phyloP scores from a whole-genome alignment of 2,113 vertebrate genomes.

The Engraulis encrasicolus region DNA sequence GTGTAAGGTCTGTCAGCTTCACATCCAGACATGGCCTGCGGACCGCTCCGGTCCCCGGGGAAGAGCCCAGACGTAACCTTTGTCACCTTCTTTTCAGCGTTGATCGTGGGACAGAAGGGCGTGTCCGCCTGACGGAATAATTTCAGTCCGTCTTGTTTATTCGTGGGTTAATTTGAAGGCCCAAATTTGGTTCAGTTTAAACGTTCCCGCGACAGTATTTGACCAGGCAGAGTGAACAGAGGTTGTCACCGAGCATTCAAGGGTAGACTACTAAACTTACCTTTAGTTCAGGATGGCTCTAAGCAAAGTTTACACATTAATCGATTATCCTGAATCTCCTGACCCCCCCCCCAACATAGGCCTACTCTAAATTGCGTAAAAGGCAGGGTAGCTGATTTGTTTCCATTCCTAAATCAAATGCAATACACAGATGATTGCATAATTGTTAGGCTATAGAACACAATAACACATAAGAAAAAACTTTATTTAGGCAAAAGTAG shows the following conservation, averaged over 20 bases:
- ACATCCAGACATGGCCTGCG: constrained; percentile 72
- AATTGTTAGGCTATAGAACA: too few species aligned
- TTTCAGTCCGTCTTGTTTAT: constrained; percentile 34
- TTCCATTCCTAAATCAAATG: background rate
- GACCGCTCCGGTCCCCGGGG: constrained; percentile 73
- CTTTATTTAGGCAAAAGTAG: background rate
- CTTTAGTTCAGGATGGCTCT: background rate
- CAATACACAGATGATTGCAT: background rate
- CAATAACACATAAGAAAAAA: background rate
- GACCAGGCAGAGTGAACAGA: too few species aligned
- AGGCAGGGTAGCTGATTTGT: background rate
- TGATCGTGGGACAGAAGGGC: constrained; percentile 41
- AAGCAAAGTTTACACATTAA: background rate
- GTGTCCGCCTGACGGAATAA: constrained; percentile 31
- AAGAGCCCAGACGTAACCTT: constrained; percentile 84
- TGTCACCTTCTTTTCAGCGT: constrained; percentile 63
- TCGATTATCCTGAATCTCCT: background rate
- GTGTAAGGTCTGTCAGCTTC: constrained; percentile 61
- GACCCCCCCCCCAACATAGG: too few species aligned
- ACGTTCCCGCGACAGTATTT: background rate
- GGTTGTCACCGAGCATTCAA: too few species aligned
- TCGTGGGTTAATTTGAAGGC: constrained; percentile 14
- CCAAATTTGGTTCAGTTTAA: background rate
- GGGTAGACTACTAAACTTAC: too few species aligned
- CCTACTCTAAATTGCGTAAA: background rate